Base-by-base conservation (phyloP, 2,113 vertebrate genomes). In the Elephantulus edwardii region DNA sequence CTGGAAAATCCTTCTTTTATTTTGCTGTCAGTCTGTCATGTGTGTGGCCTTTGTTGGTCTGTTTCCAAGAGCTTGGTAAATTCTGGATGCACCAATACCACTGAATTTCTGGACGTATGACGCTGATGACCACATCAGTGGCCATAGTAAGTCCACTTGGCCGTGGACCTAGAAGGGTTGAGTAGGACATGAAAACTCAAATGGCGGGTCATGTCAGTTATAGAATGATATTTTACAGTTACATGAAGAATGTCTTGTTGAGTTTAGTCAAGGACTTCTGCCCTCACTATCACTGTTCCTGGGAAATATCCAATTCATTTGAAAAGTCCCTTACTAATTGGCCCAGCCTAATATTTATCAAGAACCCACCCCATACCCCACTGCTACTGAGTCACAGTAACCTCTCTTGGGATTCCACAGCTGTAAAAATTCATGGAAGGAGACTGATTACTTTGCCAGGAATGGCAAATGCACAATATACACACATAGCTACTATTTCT, bases 1-100 rank as follows among this genome's bases (percentile, higher is more conserved):
- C 68, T 60, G 62, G 62, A 64, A 56, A 68, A 54, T n/a, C 62
- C 28, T 89, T 44, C 60, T 64, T 86, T 90, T 46, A 66, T 90
- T 83, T 81, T 85, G 26, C 56, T 64, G 0, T 70, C 38, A 12
- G n/a, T 76, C 1, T 72, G 70, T 75, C 52, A 28, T 48, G 52
- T 75, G 38, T 17, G 17, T 66, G 44, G 7, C 40, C 89, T 56
- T 44, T 33, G 1, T 16, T 40, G 11, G 8, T 58, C 60, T 90
- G 3, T 79, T 58, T 24, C 50, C 76, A 50, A 91, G 62, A 92
- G 75, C 40, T 26, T 76, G 50, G 1, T 60, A 56, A 26, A 22
- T 86, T 93, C 84, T 42, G 33, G 22, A 48, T 4, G 2, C 10
- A 8, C 26, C 46, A 70, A 19, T 4, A 35, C 12, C 19, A 26